Evolutionary conservation across 2,113 vertebrate species (phyloP).

Genomic region (Octodon degus): DNA sequence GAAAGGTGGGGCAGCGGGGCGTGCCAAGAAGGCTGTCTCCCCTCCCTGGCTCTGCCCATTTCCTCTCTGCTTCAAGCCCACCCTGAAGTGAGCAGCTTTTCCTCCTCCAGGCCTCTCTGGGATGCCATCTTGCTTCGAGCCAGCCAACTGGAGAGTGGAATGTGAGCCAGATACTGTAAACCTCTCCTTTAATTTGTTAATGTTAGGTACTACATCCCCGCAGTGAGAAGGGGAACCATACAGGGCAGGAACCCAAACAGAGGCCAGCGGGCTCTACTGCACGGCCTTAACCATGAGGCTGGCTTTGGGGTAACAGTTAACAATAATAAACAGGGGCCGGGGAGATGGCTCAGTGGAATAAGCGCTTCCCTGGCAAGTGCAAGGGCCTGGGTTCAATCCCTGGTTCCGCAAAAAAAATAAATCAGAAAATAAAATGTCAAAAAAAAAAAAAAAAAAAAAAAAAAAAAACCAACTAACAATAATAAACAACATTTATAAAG

Average conservation of each 20-base stretch:
- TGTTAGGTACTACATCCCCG: background rate
- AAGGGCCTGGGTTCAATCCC: no score
- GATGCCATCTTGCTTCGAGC: background rate
- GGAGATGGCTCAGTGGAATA: no score
- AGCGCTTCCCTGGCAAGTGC: no score
- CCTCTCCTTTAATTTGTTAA: background rate
- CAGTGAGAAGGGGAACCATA: background rate
- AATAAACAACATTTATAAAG: background rate
- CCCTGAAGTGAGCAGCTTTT: background rate
- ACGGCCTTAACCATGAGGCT: background rate
- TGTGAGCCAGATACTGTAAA: background rate
- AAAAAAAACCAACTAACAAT: no score
- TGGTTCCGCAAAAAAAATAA: no score
- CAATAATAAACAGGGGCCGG: background rate
- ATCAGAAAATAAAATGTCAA: no score
- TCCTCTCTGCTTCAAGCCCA: background rate
- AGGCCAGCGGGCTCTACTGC: background rate
- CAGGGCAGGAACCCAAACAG: constrained; percentile 1
- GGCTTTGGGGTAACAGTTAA: background rate
- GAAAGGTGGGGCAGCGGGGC: background rate
- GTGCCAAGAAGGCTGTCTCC: background rate
- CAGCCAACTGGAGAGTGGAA: background rate
- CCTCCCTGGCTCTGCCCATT: background rate
- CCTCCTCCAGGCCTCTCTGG: background rate
- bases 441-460: no score